Evolutionary conservation across 2,113 vertebrate genomes (phyloP).

Genomic region (Motacilla tschutschensis): DNA sequence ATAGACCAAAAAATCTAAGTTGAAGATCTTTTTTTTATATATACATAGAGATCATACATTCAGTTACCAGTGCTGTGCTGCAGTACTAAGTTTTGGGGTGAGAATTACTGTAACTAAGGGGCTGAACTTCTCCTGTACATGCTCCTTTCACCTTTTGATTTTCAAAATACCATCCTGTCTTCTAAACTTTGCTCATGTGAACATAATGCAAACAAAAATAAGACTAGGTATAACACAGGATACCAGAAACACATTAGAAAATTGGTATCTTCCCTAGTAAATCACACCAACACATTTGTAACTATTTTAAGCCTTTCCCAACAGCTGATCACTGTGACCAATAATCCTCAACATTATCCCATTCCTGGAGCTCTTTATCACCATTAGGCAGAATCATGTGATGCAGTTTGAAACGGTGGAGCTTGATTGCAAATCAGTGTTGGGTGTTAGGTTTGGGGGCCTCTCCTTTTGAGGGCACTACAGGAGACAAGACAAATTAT

Average conservation of each 20-base stretch:
- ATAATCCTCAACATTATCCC: neutral
- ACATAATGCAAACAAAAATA: neutral
- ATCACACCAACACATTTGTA: neutral
- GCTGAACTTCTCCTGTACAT: neutral
- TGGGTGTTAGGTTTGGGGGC: neutral
- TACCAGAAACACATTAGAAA: neutral
- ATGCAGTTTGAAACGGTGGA: neutral
- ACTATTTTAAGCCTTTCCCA: neutral
- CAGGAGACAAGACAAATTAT: neutral
- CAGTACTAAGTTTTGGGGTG: neutral
- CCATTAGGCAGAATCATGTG: neutral
- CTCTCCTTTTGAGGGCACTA: neutral
- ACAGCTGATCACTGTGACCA: neutral
- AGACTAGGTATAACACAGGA: neutral
- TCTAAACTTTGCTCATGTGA: neutral
- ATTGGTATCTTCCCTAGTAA: neutral
- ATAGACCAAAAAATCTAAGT: neutral
- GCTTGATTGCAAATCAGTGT: constrained; percentile 23
- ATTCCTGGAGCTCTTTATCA: neutral
- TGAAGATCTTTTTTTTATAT: neutral
- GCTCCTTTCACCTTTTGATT: neutral
- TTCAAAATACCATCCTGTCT: neutral
- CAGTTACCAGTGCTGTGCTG: neutral
- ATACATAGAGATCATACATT: neutral
- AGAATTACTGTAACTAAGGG: neutral